Conservation (phyloP, 2,113 vertebrate genomes). For the Chitala chitala region DNA sequence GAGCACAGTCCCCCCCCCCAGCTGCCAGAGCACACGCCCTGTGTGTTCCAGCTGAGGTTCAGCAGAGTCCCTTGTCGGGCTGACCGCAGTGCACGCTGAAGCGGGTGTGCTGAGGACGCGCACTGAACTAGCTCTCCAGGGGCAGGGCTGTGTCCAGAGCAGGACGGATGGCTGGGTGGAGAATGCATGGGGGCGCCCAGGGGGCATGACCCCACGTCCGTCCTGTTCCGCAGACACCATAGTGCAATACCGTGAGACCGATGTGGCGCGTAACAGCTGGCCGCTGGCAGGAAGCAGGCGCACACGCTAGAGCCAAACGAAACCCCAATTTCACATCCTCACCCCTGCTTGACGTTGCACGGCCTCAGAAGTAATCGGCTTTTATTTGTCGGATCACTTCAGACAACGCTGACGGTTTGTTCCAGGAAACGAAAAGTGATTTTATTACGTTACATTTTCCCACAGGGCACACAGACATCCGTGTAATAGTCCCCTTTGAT, state of each 20-base stretch:
- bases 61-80: slow-evolving; percentile 36
- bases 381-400: neutral
- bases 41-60: slow-evolving; percentile 53
- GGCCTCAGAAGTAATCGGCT: neutral
- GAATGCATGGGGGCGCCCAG: no score
- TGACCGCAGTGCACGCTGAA: neutral
- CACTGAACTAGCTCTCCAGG: slow-evolving; percentile 1
- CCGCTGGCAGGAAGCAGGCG: no score
- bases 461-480: neutral
- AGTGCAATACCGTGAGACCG: no score
- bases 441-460: slow-evolving; percentile 20
- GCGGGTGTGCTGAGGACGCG: neutral
- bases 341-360: neutral
- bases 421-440: neutral
- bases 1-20: slow-evolving; percentile 43
- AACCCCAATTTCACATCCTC: neutral
- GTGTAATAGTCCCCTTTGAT: slow-evolving; percentile 7
- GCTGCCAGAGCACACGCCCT: no score
- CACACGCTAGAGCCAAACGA: no score
- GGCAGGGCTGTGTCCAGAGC: slow-evolving; percentile 14
- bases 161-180: neutral
- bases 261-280: no score
- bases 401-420: neutral
- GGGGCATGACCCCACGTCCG: no score
- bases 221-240: no score